These are phyloP conservation scores for Malthinus seriepunctatus DNA, from an alignment of 2,888 invertebrate genomes.

Conservation along the genomic window DNA sequence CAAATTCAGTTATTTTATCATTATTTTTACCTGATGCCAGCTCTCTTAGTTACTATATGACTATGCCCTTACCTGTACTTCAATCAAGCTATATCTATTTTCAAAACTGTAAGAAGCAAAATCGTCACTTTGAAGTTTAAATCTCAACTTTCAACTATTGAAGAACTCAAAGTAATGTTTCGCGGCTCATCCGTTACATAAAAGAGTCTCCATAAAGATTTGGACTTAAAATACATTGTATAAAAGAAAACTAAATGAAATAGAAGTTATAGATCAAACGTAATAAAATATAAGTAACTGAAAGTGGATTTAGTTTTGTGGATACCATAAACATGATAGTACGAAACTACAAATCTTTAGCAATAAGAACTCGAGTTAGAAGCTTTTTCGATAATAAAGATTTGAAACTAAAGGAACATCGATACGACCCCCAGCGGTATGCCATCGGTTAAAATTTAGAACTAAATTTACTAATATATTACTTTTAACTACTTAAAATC, in stretches of 20 bases:
- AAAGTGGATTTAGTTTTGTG: slow-evolving; percentile 3
- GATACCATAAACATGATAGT: slow-evolving; percentile 7
- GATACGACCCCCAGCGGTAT: slow-evolving; percentile 41
- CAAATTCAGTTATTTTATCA: too few species aligned
- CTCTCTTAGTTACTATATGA: too few species aligned
- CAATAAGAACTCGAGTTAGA: slow-evolving; percentile 44
- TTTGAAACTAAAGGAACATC: slow-evolving; percentile 39
- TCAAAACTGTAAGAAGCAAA: too few species aligned
- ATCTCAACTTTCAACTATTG: too few species aligned
- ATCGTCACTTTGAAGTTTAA: too few species aligned
- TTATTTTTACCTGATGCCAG: too few species aligned
- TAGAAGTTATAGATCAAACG: slow-evolving; percentile 5
- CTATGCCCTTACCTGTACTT: too few species aligned
- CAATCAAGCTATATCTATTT: too few species aligned
- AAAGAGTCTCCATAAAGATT: too few species aligned
- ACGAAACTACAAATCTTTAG: slow-evolving; percentile 5
- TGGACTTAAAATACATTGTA: too few species aligned
- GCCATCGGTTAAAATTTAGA: slow-evolving; percentile 23
- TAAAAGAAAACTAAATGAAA: slow-evolving; percentile 1
- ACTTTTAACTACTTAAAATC: slow-evolving; percentile 18
- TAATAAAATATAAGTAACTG: slow-evolving; percentile 3
- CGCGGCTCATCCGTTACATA: too few species aligned
- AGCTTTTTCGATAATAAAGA: slow-evolving; percentile 38
- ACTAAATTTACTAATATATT: slow-evolving; percentile 19
- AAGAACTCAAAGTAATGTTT: too few species aligned